These are phyloP conservation scores for Artibeus jamaicensis DNA, from an alignment of 2,797 vertebrate species.

Conservation along the genomic window DNA sequence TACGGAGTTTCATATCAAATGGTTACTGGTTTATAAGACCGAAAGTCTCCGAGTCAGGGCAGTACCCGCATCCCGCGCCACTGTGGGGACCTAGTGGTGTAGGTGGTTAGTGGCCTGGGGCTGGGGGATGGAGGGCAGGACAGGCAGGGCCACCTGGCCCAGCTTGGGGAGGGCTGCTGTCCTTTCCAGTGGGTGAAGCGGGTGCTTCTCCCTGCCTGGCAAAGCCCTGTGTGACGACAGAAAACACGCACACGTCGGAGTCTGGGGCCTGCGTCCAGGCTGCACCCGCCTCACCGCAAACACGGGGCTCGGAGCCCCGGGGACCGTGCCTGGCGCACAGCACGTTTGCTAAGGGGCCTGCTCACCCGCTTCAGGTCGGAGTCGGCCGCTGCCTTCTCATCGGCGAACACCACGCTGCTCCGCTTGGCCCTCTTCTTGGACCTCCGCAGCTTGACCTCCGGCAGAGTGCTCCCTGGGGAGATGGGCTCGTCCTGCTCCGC, in stretches of 20 bases:
- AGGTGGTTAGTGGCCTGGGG: background rate
- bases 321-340: rapidly evolving
- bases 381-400: slow-evolving; percentile 81
- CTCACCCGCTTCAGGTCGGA: slow-evolving; percentile 83
- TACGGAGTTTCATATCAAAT: background rate
- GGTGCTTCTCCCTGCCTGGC: background rate
- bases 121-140: background rate
- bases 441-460: slow-evolving; percentile 93
- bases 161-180: too few species aligned
- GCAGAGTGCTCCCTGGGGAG: slow-evolving; percentile 81
- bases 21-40: background rate
- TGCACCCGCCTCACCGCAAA: rapidly evolving
- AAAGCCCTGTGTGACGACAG: background rate
- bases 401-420: slow-evolving; percentile 93
- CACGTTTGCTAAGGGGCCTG: rapidly evolving
- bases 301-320: rapidly evolving
- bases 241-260: background rate
- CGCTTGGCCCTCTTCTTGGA: slow-evolving; percentile 95
- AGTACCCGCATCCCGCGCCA: background rate
- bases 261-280: rapidly evolving
- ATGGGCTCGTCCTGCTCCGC: slow-evolving; percentile 78
- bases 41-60: background rate
- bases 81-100: background rate
- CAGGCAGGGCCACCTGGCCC: rapidly evolving
- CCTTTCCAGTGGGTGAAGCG: background rate